These are phyloP conservation scores for Diglossa brunneiventris DNA, from an alignment of 2,113 vertebrate species.

Conservation along the genomic window DNA sequence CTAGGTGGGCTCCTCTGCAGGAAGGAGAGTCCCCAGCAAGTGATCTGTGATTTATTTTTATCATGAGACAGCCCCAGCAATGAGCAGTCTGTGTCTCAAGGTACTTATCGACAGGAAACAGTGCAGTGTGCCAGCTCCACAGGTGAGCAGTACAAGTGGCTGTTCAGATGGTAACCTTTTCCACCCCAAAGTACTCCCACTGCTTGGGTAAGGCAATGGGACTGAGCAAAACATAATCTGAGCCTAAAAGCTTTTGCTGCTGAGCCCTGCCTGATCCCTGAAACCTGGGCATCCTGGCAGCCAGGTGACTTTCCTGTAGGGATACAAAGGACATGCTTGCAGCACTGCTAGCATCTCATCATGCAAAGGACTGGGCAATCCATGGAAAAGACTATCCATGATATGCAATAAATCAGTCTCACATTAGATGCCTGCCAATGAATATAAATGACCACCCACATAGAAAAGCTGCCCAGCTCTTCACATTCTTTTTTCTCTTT, in stretches of 20 bases:
- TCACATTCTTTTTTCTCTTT: background rate
- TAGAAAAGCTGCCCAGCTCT: background rate
- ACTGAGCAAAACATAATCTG: background rate
- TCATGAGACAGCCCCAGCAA: background rate
- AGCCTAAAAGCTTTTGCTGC: background rate
- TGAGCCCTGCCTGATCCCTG: background rate
- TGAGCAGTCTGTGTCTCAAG: background rate
- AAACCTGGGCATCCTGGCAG: background rate
- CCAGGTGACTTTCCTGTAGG: background rate
- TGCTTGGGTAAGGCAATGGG: background rate
- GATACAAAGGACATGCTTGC: rapidly evolving
- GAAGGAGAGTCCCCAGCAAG: background rate
- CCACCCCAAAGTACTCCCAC: background rate
- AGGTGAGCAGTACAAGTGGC: background rate
- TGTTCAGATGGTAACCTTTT: background rate
- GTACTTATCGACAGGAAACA: background rate
- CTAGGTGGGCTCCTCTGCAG: background rate
- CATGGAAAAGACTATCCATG: background rate
- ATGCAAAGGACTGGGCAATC: background rate
- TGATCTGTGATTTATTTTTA: background rate
- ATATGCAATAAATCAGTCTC: background rate
- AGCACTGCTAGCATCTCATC: background rate
- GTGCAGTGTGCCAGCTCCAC: background rate
- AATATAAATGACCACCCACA: background rate
- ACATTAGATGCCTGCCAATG: background rate